phyloP scores from a whole-genome alignment of 2,888 invertebrate species.

The Sturmia bella region DNA sequence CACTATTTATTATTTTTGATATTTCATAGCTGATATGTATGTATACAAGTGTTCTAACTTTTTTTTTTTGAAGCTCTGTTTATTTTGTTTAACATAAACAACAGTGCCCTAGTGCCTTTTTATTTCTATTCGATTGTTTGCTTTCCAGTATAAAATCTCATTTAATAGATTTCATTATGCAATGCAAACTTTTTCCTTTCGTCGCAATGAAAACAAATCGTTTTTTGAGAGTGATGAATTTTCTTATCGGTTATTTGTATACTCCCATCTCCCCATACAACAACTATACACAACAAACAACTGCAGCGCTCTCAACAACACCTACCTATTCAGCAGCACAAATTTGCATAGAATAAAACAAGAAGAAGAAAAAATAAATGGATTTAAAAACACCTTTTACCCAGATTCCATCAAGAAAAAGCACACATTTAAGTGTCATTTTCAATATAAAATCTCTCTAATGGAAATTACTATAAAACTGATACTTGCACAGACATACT shows the following conservation, averaged over 20 bases:
- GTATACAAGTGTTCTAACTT: too few relatives aligned
- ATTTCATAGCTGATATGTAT: too few relatives aligned
- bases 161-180: constrained; percentile 6
- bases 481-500: background rate
- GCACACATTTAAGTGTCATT: constrained; percentile 41
- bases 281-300: background rate
- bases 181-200: background rate
- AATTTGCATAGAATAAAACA: constrained; percentile 14
- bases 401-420: constrained; percentile 2
- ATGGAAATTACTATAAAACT: constrained; percentile 38
- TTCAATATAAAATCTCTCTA: constrained; percentile 42
- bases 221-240: constrained; percentile 21
- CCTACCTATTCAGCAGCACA: background rate
- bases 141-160: background rate
- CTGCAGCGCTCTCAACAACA: background rate
- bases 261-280: background rate
- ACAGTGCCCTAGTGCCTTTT: background rate
- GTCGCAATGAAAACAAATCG: constrained; percentile 9
- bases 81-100: too few relatives aligned
- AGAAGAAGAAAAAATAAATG: background rate
- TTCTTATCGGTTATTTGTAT: background rate
- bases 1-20: too few relatives aligned
- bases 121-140: background rate
- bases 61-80: too few relatives aligned
- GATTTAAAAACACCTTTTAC: constrained; percentile 20